Base-by-base conservation (phyloP, 2,888 invertebrate species). In the Caenorhabditis japonica region DNA sequence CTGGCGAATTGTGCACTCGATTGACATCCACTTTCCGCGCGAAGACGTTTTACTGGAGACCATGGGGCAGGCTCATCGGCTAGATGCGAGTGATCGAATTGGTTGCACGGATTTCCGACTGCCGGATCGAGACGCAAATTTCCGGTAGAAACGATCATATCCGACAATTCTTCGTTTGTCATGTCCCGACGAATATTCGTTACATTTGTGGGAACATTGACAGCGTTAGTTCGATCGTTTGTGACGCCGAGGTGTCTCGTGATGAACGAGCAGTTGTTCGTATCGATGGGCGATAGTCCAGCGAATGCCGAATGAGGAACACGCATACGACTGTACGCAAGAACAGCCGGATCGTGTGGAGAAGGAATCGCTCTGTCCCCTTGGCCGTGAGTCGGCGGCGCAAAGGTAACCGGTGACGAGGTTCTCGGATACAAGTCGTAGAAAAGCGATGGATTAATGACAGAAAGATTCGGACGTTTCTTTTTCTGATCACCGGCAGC, bases 101-200 rank as follows among this genome's bases (percentile, higher is more conserved):
- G 21, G 12, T 23, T 21, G 7, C 15, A 36, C 12, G 3, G 13
- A n/a, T 38, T 13, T 7, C 34, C 38, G 21, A 21, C 30, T 4
- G 27, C n/a, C 12, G 59, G 51, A 27, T 68, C 53, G 23, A 74
- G 51, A 3, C 62, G 56, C 10, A 74, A 44, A 38, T 74, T 74
- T 19, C 68, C 68, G 10, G 74, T 74, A 1, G 74, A 74, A 23
- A 74, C 74, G 23, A 74, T 74, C 74, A 74, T 68, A 36, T 74
- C 74, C 12, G 74, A 74, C 19, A 74, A 19, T 27, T 74, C 74
- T 0, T 74, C 74, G 38, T 74, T 74, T 1, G 74, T 74, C 58
- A 69, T 47, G 21, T 74, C 68, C n/a, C 74, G 56, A 2, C 51
- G 30, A 0, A 4, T 8, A 1, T 38, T 15, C 0, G 23, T 5